Conservation (phyloP, 2,113 vertebrate genomes). For the Triplophysa dalaica region DNA sequence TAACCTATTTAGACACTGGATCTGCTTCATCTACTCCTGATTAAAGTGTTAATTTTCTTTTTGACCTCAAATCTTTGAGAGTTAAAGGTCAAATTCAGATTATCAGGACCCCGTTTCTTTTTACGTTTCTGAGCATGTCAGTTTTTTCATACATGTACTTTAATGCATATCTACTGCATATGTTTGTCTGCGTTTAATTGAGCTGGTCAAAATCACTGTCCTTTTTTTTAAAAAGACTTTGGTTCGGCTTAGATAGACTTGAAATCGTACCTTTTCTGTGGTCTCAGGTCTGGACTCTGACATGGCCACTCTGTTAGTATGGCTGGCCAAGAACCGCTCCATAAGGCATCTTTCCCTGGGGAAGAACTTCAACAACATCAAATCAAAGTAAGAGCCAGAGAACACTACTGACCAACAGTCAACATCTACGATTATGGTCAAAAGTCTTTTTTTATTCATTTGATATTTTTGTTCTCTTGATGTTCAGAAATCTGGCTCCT, state of each 20-base stretch:
- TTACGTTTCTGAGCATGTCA: background rate
- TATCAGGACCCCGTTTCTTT: background rate
- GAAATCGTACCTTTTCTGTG: background rate
- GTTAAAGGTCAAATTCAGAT: background rate
- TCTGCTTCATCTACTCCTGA: background rate
- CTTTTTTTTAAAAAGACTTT: too few relatives aligned
- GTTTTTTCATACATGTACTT: background rate
- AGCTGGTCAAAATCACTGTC: too few relatives aligned
- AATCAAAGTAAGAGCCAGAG: slow-evolving; percentile 88
- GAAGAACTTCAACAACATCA: slow-evolving; percentile 99
- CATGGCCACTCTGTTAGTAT: slow-evolving; percentile 90
- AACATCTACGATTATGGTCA: background rate
- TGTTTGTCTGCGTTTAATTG: background rate
- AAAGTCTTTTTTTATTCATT: slow-evolving; percentile 35
- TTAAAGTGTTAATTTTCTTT: background rate
- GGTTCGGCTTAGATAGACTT: too few relatives aligned
- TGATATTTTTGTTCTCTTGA: slow-evolving; percentile 64
- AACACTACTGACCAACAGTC: background rate
- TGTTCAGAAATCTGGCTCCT: slow-evolving; percentile 87
- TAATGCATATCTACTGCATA: too few relatives aligned
- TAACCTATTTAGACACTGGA: background rate
- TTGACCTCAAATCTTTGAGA: background rate
- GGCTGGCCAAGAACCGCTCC: slow-evolving; percentile 96
- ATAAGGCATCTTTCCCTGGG: slow-evolving; percentile 92
- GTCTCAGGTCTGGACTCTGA: slow-evolving; percentile 88